Base-by-base conservation (phyloP, 2,888 invertebrate genomes). In the Smittia sp. region DNA sequence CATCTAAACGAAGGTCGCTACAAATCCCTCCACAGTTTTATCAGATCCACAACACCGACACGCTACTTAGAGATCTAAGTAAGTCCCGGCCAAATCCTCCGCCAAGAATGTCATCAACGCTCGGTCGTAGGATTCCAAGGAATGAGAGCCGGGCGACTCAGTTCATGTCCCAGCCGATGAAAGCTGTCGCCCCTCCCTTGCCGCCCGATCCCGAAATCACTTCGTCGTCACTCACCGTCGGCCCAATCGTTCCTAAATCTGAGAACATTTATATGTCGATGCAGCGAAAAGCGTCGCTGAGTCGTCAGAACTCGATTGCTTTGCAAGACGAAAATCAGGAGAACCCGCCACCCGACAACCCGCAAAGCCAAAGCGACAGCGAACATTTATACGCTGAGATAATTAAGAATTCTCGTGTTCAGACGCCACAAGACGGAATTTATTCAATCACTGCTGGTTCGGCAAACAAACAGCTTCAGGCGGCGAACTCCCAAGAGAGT, bases 101-200 rank as follows among this genome's bases (percentile, higher is more conserved):
- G 0, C 92, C 91, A 0, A 84, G 93, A 78, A 88, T 89, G 1
- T 88, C 88, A 0, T 86, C 86, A 38, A 90, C 90, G 2, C 82
- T 90, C 69, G 89, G 88, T 24, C 83, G 89, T 54, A 77, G 77
- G 27, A 77, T 77, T 2, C 78, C 79, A 75, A 75, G 75, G 1
- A 54, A 41, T 27, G 65, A 52, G 85, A 86, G 75, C 80, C 77
- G 1, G 75, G 77, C 38, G 76, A 76, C 69, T 74, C 76, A 20
- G 75, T 78, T 4, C 18, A 81, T 82, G 69, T 82, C 83, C 20
- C 83, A 84, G 1, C 84, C 85, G 2, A 80, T 85, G 1, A 82
- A 81, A 78, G 85, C 84, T 7, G 82, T 84, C 75, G 85, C 85
- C 76, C 84, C 82, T 25, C 80, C 82, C 9, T 78, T 79, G 11